Evolutionary conservation across 2,888 invertebrate species (phyloP).

Genomic region (Oasisia sp.): DNA sequence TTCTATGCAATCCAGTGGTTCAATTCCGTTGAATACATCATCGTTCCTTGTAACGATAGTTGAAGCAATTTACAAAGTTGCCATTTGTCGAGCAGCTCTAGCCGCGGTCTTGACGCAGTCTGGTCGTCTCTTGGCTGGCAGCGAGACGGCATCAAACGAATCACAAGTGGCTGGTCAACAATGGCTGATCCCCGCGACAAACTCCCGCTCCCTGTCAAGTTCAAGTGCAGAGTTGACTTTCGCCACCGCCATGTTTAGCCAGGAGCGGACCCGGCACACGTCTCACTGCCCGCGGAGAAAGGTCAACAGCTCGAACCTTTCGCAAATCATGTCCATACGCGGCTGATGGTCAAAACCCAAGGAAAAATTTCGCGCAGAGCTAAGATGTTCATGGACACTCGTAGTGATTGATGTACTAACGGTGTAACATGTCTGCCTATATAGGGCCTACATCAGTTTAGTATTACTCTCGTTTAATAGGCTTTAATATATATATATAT

Average conservation of each 20-base stretch:
- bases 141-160: neutral
- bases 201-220: neutral
- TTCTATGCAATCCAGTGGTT: neutral
- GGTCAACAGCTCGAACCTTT: neutral
- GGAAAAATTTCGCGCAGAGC: too few species aligned
- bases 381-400: too few species aligned
- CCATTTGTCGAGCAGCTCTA: neutral
- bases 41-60: neutral
- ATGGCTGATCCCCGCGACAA: neutral
- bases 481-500: too few species aligned
- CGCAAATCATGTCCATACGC: neutral
- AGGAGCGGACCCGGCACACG: neutral
- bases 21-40: neutral
- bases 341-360: too few species aligned
- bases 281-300: neutral
- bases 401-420: too few species aligned
- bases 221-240: neutral
- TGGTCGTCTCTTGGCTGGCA: neutral
- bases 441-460: too few species aligned
- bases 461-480: too few species aligned
- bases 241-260: neutral
- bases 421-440: too few species aligned
- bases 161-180: neutral
- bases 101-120: neutral
- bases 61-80: neutral